Base-by-base conservation (phyloP, 2,113 vertebrate species). In the Xenopus laevis region DNA sequence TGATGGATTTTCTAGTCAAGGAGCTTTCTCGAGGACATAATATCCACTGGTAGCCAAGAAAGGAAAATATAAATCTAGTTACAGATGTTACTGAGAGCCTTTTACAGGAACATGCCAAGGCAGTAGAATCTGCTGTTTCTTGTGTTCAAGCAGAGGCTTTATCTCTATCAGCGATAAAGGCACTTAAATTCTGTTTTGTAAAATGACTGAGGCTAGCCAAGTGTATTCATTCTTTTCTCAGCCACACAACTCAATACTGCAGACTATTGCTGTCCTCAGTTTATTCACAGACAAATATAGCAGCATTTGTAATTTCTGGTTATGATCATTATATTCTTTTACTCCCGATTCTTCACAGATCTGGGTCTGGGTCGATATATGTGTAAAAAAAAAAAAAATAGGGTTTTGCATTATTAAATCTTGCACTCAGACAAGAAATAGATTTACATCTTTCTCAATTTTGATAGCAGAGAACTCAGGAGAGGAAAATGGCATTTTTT, bases 1-100 rank as follows among this genome's bases (percentile, higher is more conserved):
- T 80, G 21, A 77, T 81, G 80, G 74, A 63, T 70, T 82, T 83
- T 80, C 62, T 12, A 77, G 27, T 68, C 80, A 67, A 5, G 46
- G 75, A 81, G 65, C 50, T 82, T 83, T 79, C 61, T 50, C 76
- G 73, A 46, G 21, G 53, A 0, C 17, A n/a, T 68, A 77, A 70
- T 77, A 77, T 70, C 74, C 66, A 77, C 59, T 55, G 60, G 58
- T 76, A 76, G 46, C 46, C 66, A 70, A 77, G 74, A 21, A 30
- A 46, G 12, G 20, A 27, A 70, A 70, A 40, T 70, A 69, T 45
- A 69, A 76, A 77, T 70, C 67, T 44, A 57, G 63, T 10, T 53
- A 27, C 74, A 77, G 50, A 63, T 53, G 66, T 45, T 67, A 23
- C 20, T 12, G 40, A 21, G 46, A 67, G 18, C 17, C 18, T 57